A percentile compares a stretch with the other conserved stretches of the same genome.
Conservation (phyloP, 2,797 vertebrate genomes). For the Pristis pectinata region DNA sequence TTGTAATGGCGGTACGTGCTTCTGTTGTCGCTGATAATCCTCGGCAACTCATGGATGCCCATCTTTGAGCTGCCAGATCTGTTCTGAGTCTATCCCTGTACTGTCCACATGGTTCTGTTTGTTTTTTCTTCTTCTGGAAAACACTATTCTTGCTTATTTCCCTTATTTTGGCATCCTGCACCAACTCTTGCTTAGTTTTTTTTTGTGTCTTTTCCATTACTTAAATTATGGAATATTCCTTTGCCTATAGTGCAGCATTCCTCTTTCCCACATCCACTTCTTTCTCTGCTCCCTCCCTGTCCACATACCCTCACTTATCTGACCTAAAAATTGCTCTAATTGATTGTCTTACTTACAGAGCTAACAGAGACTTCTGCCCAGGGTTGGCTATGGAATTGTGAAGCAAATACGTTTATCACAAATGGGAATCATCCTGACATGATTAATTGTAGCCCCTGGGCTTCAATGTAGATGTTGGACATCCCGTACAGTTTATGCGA, state of each 20-base stretch:
- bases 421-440: background rate
- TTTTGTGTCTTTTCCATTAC: background rate
- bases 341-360: background rate
- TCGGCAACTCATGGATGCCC: background rate
- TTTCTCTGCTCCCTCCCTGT: background rate
- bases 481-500: background rate
- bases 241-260: background rate
- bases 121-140: background rate
- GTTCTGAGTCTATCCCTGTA: background rate
- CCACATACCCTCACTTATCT: background rate
- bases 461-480: background rate
- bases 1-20: too few relatives aligned
- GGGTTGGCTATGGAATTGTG: background rate
- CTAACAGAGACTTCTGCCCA: background rate
- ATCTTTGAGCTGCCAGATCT: too few relatives aligned
- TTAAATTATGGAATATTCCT: background rate
- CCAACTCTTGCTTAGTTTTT: background rate
- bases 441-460: slow-evolving; percentile 19
- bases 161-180: background rate
- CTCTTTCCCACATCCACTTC: background rate
- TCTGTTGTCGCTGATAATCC: too few relatives aligned
- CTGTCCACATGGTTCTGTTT: background rate
- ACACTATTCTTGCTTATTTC: background rate
- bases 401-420: background rate
- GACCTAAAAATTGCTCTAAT: background rate